Base-by-base conservation (phyloP, 2,113 vertebrate genomes). In the Carlito syrichta region DNA sequence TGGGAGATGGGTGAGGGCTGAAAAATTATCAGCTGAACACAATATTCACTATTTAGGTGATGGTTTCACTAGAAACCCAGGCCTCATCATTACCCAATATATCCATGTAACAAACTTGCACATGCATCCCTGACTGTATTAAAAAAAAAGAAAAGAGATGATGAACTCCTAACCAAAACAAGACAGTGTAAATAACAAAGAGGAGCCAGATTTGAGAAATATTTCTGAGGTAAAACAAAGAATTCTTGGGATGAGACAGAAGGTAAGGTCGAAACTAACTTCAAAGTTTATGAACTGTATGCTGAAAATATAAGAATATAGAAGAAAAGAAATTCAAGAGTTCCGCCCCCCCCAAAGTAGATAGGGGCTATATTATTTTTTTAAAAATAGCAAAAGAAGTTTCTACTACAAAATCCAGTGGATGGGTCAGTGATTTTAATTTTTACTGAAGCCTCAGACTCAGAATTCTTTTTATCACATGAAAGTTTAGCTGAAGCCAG, bases 201-300 rank as follows among this genome's bases (percentile, higher is more conserved):
- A 58, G n/a, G 63, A 89, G 9, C 8, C 23, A 68, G 73, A 38
- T 78, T 68, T 91, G 43, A 74, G 58, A 50, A n/a, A 16, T 2
- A 12, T 77, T 96, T 60, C 63, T 68, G 56, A 95, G 68, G 27
- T 30, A 52, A n/a, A 86, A 63, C 27, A 32, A 71, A 45, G 60
- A n/a, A 9, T 95, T 95, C 54, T 91, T 68, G 63, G 68, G 14
- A 89, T 56, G 63, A 74, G 43, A 52, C 94, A 79, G n/a, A 91
- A 20, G 8, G 17, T 48, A 2, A 38, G 79, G 35, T 71, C 35
- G 48, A 63, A 16, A 16, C 4, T 50, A 76, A 38, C 25, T 83
- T 52, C 23, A 69, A 85, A 66, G 12, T 23, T 45, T 32, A 81
- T 1, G 32, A 5, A 23, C 17, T 35, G 1, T 2, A 5, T 27